Conservation (phyloP, 92 coral and sea anemone species). For the Bergia sp. region DNA sequence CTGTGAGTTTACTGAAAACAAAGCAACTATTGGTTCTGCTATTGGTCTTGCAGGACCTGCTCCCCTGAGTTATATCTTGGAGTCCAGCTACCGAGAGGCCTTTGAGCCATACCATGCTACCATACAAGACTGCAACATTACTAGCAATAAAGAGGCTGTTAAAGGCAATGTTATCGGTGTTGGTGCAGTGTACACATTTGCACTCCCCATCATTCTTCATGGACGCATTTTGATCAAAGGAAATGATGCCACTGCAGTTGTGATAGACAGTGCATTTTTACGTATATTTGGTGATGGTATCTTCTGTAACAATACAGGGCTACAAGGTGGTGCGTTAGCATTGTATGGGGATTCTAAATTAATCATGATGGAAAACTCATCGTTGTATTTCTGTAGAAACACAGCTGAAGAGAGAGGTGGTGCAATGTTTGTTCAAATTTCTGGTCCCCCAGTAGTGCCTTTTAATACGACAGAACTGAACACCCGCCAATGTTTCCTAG, state of each 20-base stretch:
- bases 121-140: constrained; percentile 69
- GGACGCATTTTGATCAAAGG: constrained; percentile 54
- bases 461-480: constrained; percentile 82
- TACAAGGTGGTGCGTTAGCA: constrained; percentile 88
- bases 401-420: constrained; percentile 79
- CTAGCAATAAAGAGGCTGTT: constrained; percentile 56
- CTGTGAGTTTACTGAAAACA: constrained; percentile 71
- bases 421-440: constrained; percentile 73
- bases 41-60: constrained; percentile 62
- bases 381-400: constrained; percentile 64
- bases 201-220: constrained; percentile 64
- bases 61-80: constrained; percentile 27
- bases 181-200: constrained; percentile 83
- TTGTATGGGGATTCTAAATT: constrained; percentile 81
- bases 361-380: constrained; percentile 69
- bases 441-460: constrained; percentile 89
- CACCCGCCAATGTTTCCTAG: constrained; percentile 81
- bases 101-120: constrained; percentile 52
- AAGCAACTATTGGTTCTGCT: constrained; percentile 92
- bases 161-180: constrained; percentile 76
- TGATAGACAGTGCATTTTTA: constrained; percentile 72
- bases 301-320: constrained; percentile 76
- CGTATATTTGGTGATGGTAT: constrained; percentile 59
- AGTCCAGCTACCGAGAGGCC: constrained; percentile 44
- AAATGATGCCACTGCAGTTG: constrained; percentile 83